Evolutionary conservation across 2,888 invertebrate genomes (phyloP).

Genomic region (Pseudoips prasinana): DNA sequence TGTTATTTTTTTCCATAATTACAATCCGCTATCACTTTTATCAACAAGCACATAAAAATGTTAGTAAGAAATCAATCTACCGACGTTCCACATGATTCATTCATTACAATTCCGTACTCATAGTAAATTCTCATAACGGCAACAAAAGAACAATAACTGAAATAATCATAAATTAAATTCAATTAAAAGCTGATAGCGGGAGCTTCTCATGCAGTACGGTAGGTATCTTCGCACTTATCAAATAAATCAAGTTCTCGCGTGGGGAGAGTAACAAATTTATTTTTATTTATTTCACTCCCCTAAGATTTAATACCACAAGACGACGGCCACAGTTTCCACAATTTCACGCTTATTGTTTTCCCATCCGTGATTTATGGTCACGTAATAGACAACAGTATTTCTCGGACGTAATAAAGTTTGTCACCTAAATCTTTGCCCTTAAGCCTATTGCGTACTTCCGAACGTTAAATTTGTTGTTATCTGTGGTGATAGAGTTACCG

Average conservation of each 20-base stretch:
- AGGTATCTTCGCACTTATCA: constrained; percentile 39
- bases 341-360: constrained; percentile 83
- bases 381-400: constrained; percentile 78
- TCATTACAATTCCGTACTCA: constrained; percentile 27
- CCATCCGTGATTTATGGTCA: constrained; percentile 79
- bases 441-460: constrained; percentile 66
- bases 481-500: constrained; percentile 12
- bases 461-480: constrained; percentile 30
- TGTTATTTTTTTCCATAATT: too few species aligned
- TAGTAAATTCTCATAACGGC: constrained; percentile 33
- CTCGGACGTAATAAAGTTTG: constrained; percentile 78
- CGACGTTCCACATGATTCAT: constrained; percentile 25
- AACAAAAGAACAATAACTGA: constrained; percentile 38
- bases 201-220: constrained; percentile 29
- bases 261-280: constrained; percentile 72
- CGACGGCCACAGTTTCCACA: constrained; percentile 79
- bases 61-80: constrained; percentile 31
- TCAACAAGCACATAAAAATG: too few species aligned
- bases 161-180: constrained; percentile 51
- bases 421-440: constrained; percentile 78
- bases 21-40: too few species aligned
- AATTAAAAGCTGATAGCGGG: constrained; percentile 43
- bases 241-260: constrained; percentile 75
- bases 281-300: constrained; percentile 81
- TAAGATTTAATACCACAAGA: constrained; percentile 77